phyloP scores from a whole-genome alignment of 2,113 vertebrate species.

The Serranochromis macrocephalus region DNA sequence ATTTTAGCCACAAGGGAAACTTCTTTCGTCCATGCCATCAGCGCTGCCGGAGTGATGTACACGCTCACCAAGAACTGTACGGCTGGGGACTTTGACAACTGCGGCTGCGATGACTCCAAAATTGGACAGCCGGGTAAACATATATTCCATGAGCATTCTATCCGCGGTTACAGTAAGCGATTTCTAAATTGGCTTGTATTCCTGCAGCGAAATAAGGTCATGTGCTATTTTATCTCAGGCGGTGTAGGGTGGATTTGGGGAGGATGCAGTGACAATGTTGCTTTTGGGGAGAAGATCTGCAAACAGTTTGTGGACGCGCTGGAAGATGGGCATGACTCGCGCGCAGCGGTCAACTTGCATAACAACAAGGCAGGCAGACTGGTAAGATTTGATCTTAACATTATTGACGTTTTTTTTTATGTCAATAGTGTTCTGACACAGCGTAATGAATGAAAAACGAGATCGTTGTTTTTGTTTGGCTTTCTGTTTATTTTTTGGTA shows the following conservation, averaged over 20 bases:
- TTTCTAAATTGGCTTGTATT: fast-evolving
- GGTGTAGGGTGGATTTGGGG: slow-evolving; percentile 97
- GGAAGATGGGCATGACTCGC: slow-evolving; percentile 87
- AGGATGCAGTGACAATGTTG: slow-evolving; percentile 93
- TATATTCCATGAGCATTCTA: not conserved
- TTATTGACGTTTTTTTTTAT: not conserved
- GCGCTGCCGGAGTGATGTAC: slow-evolving; percentile 92
- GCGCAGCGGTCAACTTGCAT: slow-evolving; percentile 90
- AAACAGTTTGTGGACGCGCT: slow-evolving; percentile 91
- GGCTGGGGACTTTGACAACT: slow-evolving; percentile 92
- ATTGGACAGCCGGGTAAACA: slow-evolving; percentile 80
- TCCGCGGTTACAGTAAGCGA: not conserved
- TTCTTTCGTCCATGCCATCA: slow-evolving; percentile 91
- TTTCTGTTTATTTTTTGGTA: not conserved
- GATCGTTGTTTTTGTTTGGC: not conserved
- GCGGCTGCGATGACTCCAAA: slow-evolving; percentile 90
- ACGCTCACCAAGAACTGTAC: slow-evolving; percentile 95
- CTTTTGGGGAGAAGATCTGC: slow-evolving; percentile 91
- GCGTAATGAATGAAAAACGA: not conserved
- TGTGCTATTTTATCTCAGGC: slow-evolving; percentile 60
- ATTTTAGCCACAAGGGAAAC: slow-evolving; percentile 87
- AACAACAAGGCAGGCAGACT: slow-evolving; percentile 92
- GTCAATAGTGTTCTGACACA: not conserved
- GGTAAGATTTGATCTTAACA: slow-evolving; percentile 63
- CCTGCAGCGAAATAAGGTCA: not conserved